phyloP scores from a whole-genome alignment of 2,113 vertebrate genomes.

The Phocoena sinus region DNA sequence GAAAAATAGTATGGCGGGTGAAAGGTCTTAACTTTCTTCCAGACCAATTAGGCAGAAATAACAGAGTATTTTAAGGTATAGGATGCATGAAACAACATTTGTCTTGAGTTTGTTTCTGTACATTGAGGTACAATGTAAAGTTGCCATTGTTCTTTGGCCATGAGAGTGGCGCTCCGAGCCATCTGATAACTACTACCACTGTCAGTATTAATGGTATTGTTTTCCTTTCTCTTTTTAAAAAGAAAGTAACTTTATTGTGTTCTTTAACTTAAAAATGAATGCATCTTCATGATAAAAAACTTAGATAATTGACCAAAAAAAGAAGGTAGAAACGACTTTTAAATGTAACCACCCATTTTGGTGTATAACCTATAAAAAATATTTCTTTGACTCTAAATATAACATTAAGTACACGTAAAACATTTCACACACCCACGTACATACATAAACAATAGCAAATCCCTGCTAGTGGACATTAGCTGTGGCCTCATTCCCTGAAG shows the following conservation, averaged over 20 bases:
- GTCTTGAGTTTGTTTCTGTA: not conserved
- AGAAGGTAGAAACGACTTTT: not conserved
- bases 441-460: too few relatives aligned
- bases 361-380: not conserved
- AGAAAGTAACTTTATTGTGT: not conserved
- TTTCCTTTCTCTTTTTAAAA: not conserved
- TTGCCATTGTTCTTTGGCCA: not conserved
- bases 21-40: not conserved
- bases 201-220: not conserved
- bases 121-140: not conserved
- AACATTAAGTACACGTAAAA: not conserved
- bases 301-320: not conserved
- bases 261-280: not conserved
- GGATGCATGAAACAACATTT: not conserved
- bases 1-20: not conserved
- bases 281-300: not conserved
- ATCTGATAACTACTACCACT: fast-evolving
- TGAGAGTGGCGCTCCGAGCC: too few relatives aligned
- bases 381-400: not conserved
- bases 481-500: not conserved
- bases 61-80: not conserved
- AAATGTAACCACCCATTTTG: not conserved
- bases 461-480: not conserved
- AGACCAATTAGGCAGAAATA: not conserved
- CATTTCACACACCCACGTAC: not conserved